Percentiles rank a stretch among this genome's conserved stretches.
These are phyloP conservation scores for Sphaerophoria rueppellii DNA, from an alignment of 2,888 invertebrate genomes.

Conservation along the genomic window DNA sequence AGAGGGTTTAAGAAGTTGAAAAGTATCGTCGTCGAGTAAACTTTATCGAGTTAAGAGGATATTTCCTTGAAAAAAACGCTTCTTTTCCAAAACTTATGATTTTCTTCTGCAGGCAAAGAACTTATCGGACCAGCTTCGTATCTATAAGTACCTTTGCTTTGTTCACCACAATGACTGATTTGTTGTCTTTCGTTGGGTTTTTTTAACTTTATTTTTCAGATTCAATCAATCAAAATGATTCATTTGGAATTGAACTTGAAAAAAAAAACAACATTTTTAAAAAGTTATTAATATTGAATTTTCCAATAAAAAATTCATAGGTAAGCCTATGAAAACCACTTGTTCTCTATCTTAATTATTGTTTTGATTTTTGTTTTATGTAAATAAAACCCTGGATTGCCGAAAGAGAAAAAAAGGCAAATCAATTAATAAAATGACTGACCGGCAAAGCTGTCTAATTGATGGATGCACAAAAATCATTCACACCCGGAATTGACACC, in stretches of 20 bases:
- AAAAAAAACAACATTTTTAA: neutral
- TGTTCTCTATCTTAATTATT: no score
- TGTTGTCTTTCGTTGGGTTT: neutral
- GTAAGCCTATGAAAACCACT: no score
- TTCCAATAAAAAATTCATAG: no score
- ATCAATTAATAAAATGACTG: conserved; percentile 20
- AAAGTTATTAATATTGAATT: neutral
- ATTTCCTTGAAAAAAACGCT: no score
- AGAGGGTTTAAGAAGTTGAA: no score
- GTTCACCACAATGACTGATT: no score
- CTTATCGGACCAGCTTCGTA: no score
- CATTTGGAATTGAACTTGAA: conserved; percentile 15
- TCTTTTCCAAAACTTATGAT: no score
- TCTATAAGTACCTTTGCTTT: no score
- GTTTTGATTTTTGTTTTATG: neutral
- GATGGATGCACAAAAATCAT: conserved; percentile 69
- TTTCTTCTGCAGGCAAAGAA: no score
- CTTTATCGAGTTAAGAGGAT: no score
- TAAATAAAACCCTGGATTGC: neutral
- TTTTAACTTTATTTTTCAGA: neutral
- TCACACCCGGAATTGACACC: conserved; percentile 46
- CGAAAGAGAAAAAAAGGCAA: neutral
- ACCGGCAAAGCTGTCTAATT: conserved; percentile 51
- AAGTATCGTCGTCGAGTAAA: no score
- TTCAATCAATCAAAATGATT: conserved; percentile 22